Conservation (phyloP, 2,797 vertebrate genomes). For the Threskiornis aethiopicus region DNA sequence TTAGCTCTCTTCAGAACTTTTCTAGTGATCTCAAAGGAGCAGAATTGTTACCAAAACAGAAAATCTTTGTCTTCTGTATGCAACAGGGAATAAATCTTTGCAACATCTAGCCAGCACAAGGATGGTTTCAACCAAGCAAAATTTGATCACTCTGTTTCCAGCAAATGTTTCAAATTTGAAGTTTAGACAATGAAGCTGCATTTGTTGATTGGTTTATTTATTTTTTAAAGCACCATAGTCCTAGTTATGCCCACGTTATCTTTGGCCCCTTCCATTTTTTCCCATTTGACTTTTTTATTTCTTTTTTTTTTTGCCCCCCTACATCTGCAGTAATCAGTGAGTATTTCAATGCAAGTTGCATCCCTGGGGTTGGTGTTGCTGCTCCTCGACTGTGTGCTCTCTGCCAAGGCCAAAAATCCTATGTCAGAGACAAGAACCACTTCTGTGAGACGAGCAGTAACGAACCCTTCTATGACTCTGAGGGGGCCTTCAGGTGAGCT, state of each 20-base stretch:
- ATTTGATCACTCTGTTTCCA: neutral
- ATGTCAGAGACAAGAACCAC: constrained; percentile 83
- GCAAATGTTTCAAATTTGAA: neutral
- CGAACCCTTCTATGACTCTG: constrained; percentile 87
- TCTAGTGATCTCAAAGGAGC: neutral
- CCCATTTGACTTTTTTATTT: neutral
- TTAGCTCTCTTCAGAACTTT: neutral
- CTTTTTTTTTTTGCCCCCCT: accelerated
- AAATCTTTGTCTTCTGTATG: neutral
- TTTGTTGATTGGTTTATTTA: neutral
- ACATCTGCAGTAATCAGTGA: constrained; percentile 75
- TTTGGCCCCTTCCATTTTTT: neutral
- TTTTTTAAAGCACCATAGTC: neutral
- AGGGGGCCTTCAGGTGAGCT: constrained; percentile 88
- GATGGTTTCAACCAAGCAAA: neutral
- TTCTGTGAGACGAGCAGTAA: constrained; percentile 87
- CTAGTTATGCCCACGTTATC: neutral
- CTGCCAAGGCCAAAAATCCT: constrained; percentile 88
- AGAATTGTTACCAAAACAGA: neutral
- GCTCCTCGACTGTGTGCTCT: constrained; percentile 80
- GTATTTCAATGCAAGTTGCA: constrained; percentile 88
- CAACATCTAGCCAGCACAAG: neutral
- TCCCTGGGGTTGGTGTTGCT: constrained; percentile 83
- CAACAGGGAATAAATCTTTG: neutral
- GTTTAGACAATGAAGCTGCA: neutral